Conservation (phyloP, 1,140 invertebrate species). For the Cyclargus thomasi region DNA sequence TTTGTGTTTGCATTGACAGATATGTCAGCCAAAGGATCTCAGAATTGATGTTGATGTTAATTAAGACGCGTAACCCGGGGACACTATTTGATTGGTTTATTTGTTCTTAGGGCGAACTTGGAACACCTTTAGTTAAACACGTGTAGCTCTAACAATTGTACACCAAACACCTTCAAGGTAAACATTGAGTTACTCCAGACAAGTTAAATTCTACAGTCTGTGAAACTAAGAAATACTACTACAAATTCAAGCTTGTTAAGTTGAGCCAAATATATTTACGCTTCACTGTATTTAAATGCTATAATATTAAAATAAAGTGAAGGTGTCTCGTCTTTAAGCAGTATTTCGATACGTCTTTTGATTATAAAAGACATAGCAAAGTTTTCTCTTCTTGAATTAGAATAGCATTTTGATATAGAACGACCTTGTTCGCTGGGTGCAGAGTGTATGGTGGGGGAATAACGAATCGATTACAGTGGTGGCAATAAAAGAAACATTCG, state of each 20-base stretch:
- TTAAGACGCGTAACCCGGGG: background rate
- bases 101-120: background rate
- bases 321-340: background rate
- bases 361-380: too few species aligned
- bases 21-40: too few species aligned
- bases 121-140: background rate
- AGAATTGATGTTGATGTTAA: background rate
- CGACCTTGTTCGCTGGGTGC: too few species aligned
- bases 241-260: background rate
- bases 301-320: background rate
- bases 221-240: background rate
- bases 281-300: background rate
- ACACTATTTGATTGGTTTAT: conserved; percentile 1
- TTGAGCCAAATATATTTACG: background rate
- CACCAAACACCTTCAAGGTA: background rate
- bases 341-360: too few species aligned
- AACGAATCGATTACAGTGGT: too few species aligned
- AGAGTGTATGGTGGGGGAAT: too few species aligned
- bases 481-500: too few species aligned
- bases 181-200: conserved; percentile 9
- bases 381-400: too few species aligned
- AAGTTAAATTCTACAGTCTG: conserved; percentile 1
- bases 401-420: too few species aligned
- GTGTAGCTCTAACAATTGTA: background rate
- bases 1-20: too few species aligned